Evolutionary conservation across 1,140 invertebrate species (phyloP), one percentile per base, ranked within the genome.

Genomic region (Pygmarrhopalites habei): DNA sequence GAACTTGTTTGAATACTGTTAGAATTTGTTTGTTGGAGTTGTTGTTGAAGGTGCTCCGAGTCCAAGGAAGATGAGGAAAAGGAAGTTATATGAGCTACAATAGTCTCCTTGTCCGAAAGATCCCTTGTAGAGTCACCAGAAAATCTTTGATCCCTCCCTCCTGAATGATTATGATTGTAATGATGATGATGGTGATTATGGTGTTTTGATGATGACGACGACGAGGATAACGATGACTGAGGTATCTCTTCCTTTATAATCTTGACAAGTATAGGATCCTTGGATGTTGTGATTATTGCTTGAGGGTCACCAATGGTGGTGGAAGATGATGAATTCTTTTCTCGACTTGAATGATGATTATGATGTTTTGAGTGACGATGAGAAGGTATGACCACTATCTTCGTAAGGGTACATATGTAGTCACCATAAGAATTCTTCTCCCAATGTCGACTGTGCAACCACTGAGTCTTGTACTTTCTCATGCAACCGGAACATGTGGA

Each of bases 401-500:
- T 51, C 10, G 60, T 53, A 1, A 21, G n/a, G 7, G 17, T 47
- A n/a, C 60, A 62, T 17, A 62, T n/a, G 28, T 29, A 30, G 14
- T 62, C 60, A 2, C 35, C 51, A 1, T 28, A 41, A 3, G 60
- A 14, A 35, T 47, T 62, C 25, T 29, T 26, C 58, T 60, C 12
- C 58, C 41, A 67, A 51, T 67, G 66, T n/a, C n/a, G 10, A 41
- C 60, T 67, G 12, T 60, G 52, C 2, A 63, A 14, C 61, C 62
- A 63, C 28, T 67, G 49, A 0, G 52, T 64, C 28, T 67, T 67
- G n/a, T 60, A 52, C 2, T 26, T 35, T 26, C 41, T 55, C n/a
- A 46, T 51, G 44, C 66, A 67, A 0, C 57, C 66, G 0, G 61
- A 29, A 28, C 66, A 67, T 26, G 52, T 28, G 0, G 61, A 63